These are phyloP conservation scores for Chlorodrepanis virens DNA, from an alignment of 2,113 vertebrate genomes.

Conservation along the genomic window DNA sequence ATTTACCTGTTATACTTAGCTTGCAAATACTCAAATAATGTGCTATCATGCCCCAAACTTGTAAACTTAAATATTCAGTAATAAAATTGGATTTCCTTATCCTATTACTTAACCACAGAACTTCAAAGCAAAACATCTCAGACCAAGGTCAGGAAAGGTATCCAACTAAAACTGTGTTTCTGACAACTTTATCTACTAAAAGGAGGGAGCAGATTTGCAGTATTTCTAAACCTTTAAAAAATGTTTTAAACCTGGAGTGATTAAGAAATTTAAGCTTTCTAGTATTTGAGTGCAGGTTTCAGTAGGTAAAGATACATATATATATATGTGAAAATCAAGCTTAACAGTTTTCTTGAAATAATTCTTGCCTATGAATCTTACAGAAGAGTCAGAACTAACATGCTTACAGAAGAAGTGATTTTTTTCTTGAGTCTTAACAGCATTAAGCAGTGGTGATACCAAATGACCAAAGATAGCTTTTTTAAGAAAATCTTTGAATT, in stretches of 20 bases:
- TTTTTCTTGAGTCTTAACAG: not conserved
- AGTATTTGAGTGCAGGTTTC: not conserved
- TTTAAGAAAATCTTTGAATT: not conserved
- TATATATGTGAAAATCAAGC: not conserved
- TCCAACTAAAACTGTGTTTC: not conserved
- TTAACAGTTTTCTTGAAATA: not conserved
- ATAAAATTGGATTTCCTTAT: not conserved
- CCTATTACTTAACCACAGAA: not conserved
- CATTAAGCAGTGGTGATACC: not conserved
- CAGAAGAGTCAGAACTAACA: not conserved
- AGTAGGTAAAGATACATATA: not conserved
- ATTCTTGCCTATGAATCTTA: not conserved
- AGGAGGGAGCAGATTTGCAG: not conserved
- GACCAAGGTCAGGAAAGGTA: not conserved
- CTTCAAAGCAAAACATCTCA: not conserved
- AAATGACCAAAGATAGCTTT: not conserved
- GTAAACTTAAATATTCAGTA: not conserved
- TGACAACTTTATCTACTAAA: not conserved
- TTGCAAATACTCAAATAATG: not conserved
- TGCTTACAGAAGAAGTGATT: not conserved
- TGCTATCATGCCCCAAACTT: not conserved
- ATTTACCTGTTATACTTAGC: constrained; percentile 4
- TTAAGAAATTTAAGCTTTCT: not conserved
- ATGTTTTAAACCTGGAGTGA: not conserved
- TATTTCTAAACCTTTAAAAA: not conserved